Base-by-base conservation (phyloP, 2,797 vertebrate genomes). In the Urocyon cinereoargenteus region DNA sequence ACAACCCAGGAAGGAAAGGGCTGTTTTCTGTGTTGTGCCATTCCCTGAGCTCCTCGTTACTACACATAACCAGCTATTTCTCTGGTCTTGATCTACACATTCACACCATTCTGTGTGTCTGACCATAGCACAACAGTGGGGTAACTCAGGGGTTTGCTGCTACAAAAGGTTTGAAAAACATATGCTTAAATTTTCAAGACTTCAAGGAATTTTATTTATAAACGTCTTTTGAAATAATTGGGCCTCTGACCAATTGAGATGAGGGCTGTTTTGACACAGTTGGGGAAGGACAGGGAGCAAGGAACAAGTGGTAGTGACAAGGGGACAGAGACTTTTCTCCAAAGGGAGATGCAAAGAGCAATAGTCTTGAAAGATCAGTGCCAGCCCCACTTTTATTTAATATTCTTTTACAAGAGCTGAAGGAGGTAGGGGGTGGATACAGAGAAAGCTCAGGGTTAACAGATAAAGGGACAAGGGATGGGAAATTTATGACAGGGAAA, bases 21-120 rank as follows among this genome's bases (percentile, higher is more conserved):
- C 62, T 19, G 1, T 36, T n/a, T 34, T 18, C 34, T 18, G 31
- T 13, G 21, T 12, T 24, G 28, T 1, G 0, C 12, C 1, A 0
- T 40, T 66, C 62, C 13, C 64, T 14, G 11, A 59, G 28, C 24
- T 24, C 28, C 85, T 73, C 7, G 11, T 40, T 34, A 31, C 64
- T 51, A 6, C 19, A 66, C 68, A 4, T 2, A 36, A 28, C 34
- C 79, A 55, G 22, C 62, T 53, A 14, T 22, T 55, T 21, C 66
- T 51, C 84, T 21, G 19, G 15, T 53, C 70, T 57, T 40, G 24
- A 45, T 49, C n/a, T 61, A 77, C 2, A 15, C 3, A 24, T 45
- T 40, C 18, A 36, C 12, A 40, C 24, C 64, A 49, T 94, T 86
- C 90, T 26, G 26, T n/a, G 24, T 90, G 21, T 72, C 82, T 40